A percentile compares a stretch with the other conserved stretches of the same genome.
phyloP scores from a whole-genome alignment of 2,797 vertebrate genomes.

The Falco cherrug region DNA sequence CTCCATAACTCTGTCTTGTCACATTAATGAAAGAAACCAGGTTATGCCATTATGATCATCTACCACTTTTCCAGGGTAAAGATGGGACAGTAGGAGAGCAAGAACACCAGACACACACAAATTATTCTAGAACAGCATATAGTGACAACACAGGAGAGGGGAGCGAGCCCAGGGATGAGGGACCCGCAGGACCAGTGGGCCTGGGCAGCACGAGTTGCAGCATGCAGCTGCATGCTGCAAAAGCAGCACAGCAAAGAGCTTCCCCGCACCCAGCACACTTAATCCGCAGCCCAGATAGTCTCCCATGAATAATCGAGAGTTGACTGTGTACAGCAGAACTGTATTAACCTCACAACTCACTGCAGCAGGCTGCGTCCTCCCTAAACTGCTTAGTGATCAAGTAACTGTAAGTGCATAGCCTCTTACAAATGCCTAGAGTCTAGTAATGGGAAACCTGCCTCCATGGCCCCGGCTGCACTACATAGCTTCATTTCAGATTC shows the following conservation, averaged over 20 bases:
- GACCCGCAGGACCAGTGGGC: neutral
- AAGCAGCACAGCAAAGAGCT: neutral
- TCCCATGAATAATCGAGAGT: neutral
- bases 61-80: neutral
- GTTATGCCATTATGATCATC: neutral
- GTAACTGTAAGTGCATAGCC: neutral
- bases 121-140: neutral
- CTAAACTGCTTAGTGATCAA: neutral
- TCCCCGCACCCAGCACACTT: neutral
- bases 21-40: neutral
- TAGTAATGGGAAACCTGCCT: neutral
- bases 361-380: neutral
- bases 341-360: neutral
- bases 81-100: neutral
- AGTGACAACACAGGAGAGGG: neutral
- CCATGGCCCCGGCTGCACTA: neutral
- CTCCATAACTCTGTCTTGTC: neutral
- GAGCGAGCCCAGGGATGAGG: accelerated
- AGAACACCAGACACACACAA: neutral
- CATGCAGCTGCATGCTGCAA: neutral
- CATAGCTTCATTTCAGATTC: neutral
- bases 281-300: neutral
- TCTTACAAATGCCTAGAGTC: neutral
- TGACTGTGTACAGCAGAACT: neutral
- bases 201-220: neutral